Conservation (phyloP, 2,113 vertebrate genomes). For the Theristicus caerulescens region DNA sequence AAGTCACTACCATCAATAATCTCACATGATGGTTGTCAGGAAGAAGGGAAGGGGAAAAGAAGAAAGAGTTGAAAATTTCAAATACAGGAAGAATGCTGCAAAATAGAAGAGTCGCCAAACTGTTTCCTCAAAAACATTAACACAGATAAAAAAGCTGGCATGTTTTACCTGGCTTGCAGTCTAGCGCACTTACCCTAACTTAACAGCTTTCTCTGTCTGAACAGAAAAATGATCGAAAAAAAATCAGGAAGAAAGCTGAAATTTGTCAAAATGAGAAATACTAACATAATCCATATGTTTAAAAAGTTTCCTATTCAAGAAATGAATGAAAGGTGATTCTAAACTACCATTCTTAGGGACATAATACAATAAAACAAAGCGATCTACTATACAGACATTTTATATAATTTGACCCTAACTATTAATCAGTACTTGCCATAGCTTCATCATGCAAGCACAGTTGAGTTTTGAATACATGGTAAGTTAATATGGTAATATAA, state of each 20-base stretch:
- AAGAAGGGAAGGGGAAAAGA: not conserved
- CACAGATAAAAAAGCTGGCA: not conserved
- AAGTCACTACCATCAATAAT: rapidly evolving
- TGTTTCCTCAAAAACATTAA: not conserved
- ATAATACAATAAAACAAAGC: not conserved
- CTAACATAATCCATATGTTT: not conserved
- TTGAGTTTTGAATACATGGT: not conserved
- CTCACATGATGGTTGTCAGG: not conserved
- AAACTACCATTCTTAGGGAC: not conserved
- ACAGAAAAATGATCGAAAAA: not conserved
- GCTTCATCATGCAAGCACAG: not conserved
- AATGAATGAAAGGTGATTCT: not conserved
- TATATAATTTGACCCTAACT: not conserved
- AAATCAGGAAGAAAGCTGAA: not conserved
- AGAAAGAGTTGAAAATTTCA: not conserved
- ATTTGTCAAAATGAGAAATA: not conserved
- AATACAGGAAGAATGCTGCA: not conserved
- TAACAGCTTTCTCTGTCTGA: not conserved
- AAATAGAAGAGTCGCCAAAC: not conserved
- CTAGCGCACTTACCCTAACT: not conserved
- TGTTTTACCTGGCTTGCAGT: not conserved
- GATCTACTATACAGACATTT: not conserved
- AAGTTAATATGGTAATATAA: not conserved
- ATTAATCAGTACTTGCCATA: not conserved
- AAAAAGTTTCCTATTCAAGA: not conserved